These are phyloP conservation scores for Acronicta aceris DNA, from an alignment of 2,888 invertebrate genomes.

Conservation along the genomic window DNA sequence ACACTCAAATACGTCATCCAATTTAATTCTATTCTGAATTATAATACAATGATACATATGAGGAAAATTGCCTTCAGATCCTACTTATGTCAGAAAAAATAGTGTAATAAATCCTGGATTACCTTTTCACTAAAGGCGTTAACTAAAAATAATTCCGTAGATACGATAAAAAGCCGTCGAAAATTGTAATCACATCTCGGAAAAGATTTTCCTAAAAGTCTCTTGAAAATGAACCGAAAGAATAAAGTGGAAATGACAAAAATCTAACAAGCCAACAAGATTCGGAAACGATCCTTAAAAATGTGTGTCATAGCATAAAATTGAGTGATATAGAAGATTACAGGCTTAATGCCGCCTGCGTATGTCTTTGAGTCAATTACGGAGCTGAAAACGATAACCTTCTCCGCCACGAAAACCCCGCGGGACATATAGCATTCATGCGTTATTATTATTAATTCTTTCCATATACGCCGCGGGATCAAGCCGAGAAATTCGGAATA, in stretches of 20 bases:
- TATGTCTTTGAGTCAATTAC: conserved; percentile 33
- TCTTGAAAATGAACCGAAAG: not conserved
- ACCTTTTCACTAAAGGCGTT: not conserved
- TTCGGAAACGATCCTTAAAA: conserved; percentile 1
- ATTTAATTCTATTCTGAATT: not conserved
- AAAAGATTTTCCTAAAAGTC: conserved; percentile 1
- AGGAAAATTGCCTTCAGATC: not conserved
- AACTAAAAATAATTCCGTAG: conserved; percentile 9
- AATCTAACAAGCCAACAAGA: not conserved
- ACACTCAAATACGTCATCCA: too few species aligned
- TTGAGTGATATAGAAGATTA: conserved; percentile 12
- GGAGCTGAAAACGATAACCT: conserved; percentile 37
- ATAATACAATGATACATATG: too few species aligned
- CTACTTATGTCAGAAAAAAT: not conserved
- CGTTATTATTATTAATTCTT: conserved; percentile 58
- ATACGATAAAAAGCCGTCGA: conserved; percentile 8
- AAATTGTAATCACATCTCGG: conserved; percentile 10
- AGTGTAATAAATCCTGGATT: conserved; percentile 2
- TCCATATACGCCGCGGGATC: conserved; percentile 30
- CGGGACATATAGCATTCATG: conserved; percentile 55
- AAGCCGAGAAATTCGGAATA: conserved; percentile 14
- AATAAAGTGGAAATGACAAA: conserved; percentile 4
- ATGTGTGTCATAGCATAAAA: conserved; percentile 10
- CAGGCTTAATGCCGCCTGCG: conserved; percentile 5
- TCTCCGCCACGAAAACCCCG: conserved; percentile 26